Evolutionary conservation across 2,113 vertebrate genomes (phyloP).

Genomic region (cat (Felis catus)): F.catus_Fca126_mat1.0 CM031420.1:147264501-147265000

Average conservation of each 20-base stretch:
- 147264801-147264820: not conserved
- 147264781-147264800: not conserved
- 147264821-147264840: not conserved
- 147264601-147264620: not conserved
- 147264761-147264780: not conserved
- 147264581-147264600: no score
- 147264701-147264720: not conserved
- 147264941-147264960: not conserved
- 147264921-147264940: not conserved
- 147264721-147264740: not conserved
- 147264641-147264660: not conserved
- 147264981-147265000: not conserved
- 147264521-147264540: not conserved
- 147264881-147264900: not conserved
- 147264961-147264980: not conserved
- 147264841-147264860: not conserved
- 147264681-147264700: not conserved
- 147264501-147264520: not conserved
- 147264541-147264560: not conserved
- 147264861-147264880: not conserved
- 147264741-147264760: not conserved
- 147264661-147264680: accelerated
- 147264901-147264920: not conserved
- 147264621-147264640: not conserved
- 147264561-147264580: accelerated